A percentile compares a stretch with the other conserved stretches of the same genome.
phyloP scores from a whole-genome alignment of 2,113 vertebrate species.

The Canis aureus region DNA sequence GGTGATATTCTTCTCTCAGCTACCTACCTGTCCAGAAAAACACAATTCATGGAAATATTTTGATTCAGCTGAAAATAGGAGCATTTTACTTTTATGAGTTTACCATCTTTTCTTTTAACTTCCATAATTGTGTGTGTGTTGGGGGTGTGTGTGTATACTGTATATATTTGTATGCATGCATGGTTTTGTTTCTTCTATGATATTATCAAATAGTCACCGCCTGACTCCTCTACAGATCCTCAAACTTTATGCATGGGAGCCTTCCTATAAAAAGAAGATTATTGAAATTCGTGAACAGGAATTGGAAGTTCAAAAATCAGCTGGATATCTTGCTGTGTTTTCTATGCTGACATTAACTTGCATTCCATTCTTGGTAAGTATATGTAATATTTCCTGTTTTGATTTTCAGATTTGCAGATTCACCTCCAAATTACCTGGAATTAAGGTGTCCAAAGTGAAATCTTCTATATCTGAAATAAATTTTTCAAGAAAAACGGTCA shows the following conservation, averaged over 20 bases:
- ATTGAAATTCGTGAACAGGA: conserved; percentile 83
- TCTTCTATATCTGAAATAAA: neutral
- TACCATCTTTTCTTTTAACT: neutral
- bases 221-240: conserved; percentile 79
- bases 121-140: neutral
- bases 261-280: conserved; percentile 85
- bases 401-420: neutral
- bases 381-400: neutral
- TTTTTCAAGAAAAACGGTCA: neutral
- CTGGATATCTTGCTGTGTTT: conserved; percentile 83
- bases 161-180: neutral
- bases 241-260: conserved; percentile 87
- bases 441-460: neutral
- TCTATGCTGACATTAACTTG: conserved; percentile 86
- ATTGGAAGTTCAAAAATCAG: conserved; percentile 83
- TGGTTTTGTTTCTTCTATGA: neutral
- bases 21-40: too few species aligned
- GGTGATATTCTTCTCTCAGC: neutral
- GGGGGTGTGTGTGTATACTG: neutral
- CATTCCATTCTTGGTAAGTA: conserved; percentile 86
- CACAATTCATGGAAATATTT: neutral
- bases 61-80: neutral
- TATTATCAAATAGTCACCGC: neutral
- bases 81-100: neutral
- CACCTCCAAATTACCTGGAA: neutral